Conservation (phyloP, 2,888 invertebrate genomes). For the Eudasyphora cyanicolor region DNA sequence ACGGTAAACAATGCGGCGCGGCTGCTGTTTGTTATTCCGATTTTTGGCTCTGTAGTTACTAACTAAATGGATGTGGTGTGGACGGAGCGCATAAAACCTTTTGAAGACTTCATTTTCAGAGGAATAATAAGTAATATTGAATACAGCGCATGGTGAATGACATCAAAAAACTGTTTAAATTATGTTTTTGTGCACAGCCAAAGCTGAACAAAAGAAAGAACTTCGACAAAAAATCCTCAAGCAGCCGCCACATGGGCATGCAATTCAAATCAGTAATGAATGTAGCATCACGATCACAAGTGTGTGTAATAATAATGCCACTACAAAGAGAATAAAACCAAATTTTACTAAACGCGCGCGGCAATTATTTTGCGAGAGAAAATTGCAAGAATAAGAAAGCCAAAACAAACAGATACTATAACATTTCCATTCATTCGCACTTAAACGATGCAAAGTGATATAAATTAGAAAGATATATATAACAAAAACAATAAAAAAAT, state of each 20-base stretch:
- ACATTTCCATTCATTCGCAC: background rate
- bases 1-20: background rate
- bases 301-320: background rate
- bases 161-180: no score
- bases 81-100: background rate
- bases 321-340: slow-evolving; percentile 2
- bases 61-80: background rate
- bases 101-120: background rate
- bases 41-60: background rate
- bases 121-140: no score
- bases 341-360: background rate
- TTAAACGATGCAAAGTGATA: background rate
- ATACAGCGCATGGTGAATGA: no score
- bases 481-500: background rate
- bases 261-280: slow-evolving; percentile 20
- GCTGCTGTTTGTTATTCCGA: background rate
- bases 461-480: background rate
- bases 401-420: background rate
- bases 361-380: background rate
- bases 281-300: background rate
- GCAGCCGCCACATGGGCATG: background rate
- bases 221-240: background rate
- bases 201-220: background rate
- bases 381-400: background rate
- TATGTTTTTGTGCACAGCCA: background rate